Conservation (phyloP, 2,113 vertebrate genomes). For the Bufo bufo region DNA sequence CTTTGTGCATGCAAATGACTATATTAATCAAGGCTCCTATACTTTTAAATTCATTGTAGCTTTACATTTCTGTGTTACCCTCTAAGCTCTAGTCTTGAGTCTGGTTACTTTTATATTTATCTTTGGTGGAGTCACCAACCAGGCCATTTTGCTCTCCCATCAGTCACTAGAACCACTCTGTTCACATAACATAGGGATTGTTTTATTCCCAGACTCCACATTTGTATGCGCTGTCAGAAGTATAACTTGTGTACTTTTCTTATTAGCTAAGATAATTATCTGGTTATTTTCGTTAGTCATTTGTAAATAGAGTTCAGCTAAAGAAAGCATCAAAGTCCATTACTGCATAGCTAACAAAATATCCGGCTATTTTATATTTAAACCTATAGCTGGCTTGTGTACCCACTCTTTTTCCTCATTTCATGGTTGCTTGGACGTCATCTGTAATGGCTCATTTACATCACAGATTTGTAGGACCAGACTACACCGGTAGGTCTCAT, state of each 20-base stretch:
- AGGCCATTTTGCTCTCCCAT: background rate
- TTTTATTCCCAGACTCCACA: slow-evolving; percentile 28
- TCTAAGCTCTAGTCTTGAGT: no score
- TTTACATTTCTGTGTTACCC: no score
- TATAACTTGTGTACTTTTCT: background rate
- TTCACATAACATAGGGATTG: slow-evolving; percentile 24
- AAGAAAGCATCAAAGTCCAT: slow-evolving; percentile 39
- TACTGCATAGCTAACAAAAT: slow-evolving; percentile 37
- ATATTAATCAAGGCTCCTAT: no score
- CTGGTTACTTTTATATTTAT: background rate
- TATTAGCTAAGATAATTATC: slow-evolving; percentile 47
- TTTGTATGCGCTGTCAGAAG: slow-evolving; percentile 28
- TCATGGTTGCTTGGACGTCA: slow-evolving; percentile 53
- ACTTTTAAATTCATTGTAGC: no score
- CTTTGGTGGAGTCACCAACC: slow-evolving; percentile 3
- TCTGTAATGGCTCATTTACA: slow-evolving; percentile 52
- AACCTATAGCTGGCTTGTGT: background rate
- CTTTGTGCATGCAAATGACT: no score
- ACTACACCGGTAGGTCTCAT: slow-evolving; percentile 26
- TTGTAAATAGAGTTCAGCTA: slow-evolving; percentile 45
- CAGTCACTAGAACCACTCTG: background rate
- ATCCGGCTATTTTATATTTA: slow-evolving; percentile 34
- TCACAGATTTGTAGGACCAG: slow-evolving; percentile 40
- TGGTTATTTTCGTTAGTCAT: slow-evolving; percentile 45
- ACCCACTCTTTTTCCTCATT: slow-evolving; percentile 13